Evolutionary conservation across 2,113 vertebrate species (phyloP).

Genomic region (Sula dactylatra): DNA sequence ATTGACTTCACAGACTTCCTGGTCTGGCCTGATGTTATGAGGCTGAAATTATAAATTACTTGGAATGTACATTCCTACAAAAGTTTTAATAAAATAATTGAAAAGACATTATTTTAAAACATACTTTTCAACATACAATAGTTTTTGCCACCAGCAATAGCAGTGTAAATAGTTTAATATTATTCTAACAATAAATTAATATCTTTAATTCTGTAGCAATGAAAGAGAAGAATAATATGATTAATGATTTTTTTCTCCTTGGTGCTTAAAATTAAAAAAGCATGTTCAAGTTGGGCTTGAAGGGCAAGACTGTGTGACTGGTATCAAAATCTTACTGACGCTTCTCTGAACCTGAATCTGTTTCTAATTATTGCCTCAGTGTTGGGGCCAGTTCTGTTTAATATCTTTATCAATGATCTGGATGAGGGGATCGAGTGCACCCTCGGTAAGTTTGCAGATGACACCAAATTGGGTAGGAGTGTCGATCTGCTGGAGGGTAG

Average conservation of each 20-base stretch:
- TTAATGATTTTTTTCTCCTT: background rate
- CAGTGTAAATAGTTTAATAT: background rate
- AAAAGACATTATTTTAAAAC: background rate
- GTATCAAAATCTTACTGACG: background rate
- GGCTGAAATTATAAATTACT: background rate
- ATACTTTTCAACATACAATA: background rate
- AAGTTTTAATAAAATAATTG: background rate
- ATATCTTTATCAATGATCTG: background rate
- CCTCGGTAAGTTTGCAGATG: background rate
- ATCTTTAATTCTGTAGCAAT: background rate
- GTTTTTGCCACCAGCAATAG: background rate
- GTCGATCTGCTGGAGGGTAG: background rate
- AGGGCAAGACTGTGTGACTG: background rate
- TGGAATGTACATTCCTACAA: background rate
- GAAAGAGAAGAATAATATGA: background rate
- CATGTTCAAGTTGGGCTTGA: background rate
- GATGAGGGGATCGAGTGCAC: background rate
- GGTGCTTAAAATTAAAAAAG: background rate
- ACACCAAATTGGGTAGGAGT: fast-evolving
- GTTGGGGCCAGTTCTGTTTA: background rate
- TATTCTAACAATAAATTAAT: background rate
- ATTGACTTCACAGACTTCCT: background rate
- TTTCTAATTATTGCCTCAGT: background rate
- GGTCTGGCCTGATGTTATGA: background rate
- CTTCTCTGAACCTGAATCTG: background rate